Percentiles rank a stretch among this genome's conserved stretches.
Conservation (phyloP, 2,888 invertebrate genomes). For the Oxystoma pomonae region DNA sequence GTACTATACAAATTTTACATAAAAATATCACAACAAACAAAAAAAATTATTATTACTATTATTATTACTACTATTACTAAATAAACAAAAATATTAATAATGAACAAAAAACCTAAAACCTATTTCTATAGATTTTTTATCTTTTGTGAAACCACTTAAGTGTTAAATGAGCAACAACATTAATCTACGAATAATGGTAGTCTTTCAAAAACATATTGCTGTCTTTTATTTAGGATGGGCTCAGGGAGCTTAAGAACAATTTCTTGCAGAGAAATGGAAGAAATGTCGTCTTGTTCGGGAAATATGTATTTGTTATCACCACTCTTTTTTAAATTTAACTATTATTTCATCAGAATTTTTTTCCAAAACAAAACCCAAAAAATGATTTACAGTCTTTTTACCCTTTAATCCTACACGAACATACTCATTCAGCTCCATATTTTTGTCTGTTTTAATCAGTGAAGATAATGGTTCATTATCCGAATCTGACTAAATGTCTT, state of each 20-base stretch:
- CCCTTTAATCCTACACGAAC: not conserved
- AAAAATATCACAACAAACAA: not conserved
- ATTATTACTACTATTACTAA: not conserved
- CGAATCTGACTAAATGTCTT: constrained; percentile 2
- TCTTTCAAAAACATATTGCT: not conserved
- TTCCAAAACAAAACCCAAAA: not conserved
- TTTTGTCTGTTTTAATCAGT: not conserved
- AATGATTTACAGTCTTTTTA: not conserved
- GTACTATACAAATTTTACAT: not conserved
- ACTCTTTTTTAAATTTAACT: constrained; percentile 1
- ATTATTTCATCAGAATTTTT: not conserved
- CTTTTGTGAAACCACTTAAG: not conserved
- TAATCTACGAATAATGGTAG: not conserved
- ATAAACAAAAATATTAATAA: not conserved
- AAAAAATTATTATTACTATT: not conserved
- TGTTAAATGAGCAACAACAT: not conserved
- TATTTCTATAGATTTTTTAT: not conserved
- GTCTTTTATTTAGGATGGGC: not conserved
- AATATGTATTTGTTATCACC: not conserved
- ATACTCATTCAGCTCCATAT: not conserved
- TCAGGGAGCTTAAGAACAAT: not conserved
- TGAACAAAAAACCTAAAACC: not conserved
- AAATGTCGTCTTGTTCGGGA: not conserved
- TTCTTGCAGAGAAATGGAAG: not conserved
- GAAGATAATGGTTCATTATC: not conserved